Evolutionary conservation across 2,888 invertebrate species (phyloP), one percentile per base, ranked within the genome.

Genomic region (Chloromyia formosa): DNA sequence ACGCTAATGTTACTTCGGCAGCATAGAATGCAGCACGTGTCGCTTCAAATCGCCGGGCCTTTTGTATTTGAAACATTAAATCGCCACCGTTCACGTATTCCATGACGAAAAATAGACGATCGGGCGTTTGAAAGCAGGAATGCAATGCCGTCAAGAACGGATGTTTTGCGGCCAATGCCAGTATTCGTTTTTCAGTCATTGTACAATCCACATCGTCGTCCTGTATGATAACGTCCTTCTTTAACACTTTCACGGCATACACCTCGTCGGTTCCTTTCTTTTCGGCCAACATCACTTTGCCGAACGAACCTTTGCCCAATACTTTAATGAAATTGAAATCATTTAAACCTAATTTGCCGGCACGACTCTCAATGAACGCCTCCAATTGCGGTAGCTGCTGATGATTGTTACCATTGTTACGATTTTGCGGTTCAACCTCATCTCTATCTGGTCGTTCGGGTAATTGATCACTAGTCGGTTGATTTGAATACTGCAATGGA

Each of bases 191-290:
- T 87, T 98, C 98, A 77, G 97, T 97, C 93, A 98, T 96, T 74
- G 98, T 98, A 87, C 98, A 98, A 86, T 98, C 98, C 75, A 98
- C 98, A 87, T 98, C 98, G 86, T 99, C 98, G 86, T 98, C 98
- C 87, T 98, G 97, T 82, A 98, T 93, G 79, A 98, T 98, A 54
- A 96, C 96, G 87, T 97, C 97, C 87, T 98, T 99, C 88, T 97
- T 97, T 82, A 98, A 88, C 80, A 97, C 93, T 85, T 94, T 94
- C 76, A 94, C 91, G 12, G 94, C 94, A 84, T 93, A 94, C 79
- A 94, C 88, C 88, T 98, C 97, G 75, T 97, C 97, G 18, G 94
- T 92, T 79, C 93, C 93, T 86, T 94, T 95, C 84, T 92, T 92
- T 87, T 98, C 98, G 0, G 98, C 98, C 77, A 98, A 87, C 96